These are phyloP conservation scores for Tyto alba DNA, from an alignment of 2,113 vertebrate species.

Conservation along the genomic window DNA sequence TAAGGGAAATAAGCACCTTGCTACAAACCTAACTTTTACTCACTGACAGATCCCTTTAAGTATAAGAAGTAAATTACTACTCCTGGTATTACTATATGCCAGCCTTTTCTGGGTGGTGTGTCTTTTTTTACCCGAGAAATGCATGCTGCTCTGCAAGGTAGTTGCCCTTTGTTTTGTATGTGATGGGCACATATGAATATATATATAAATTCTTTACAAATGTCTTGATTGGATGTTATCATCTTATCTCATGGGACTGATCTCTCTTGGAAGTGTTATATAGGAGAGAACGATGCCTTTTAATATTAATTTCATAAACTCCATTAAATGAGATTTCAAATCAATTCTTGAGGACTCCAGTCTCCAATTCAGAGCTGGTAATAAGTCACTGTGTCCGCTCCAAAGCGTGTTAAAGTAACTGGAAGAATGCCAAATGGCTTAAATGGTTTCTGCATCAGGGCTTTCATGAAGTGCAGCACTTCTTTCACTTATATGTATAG, in stretches of 20 bases:
- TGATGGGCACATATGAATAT: not conserved
- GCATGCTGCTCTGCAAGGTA: accelerated
- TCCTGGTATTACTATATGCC: not conserved
- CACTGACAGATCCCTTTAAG: not conserved
- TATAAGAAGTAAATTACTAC: not conserved
- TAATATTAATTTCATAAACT: conserved; percentile 25
- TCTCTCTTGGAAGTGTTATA: not conserved
- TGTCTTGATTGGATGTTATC: not conserved
- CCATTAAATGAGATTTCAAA: conserved; percentile 20
- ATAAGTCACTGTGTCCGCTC: not conserved
- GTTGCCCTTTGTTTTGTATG: not conserved
- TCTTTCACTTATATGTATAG: not conserved
- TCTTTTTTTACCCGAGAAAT: not conserved
- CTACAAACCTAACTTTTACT: not conserved
- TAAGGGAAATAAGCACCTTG: not conserved
- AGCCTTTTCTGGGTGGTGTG: not conserved
- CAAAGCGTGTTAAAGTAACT: not conserved
- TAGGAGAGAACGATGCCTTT: not conserved
- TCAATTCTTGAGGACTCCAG: not conserved
- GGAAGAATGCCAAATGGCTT: conserved; percentile 13
- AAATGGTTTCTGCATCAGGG: conserved; percentile 3
- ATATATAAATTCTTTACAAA: not conserved
- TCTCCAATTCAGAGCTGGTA: not conserved
- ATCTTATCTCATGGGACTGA: not conserved
- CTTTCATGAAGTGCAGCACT: conserved; percentile 14